phyloP scores from a whole-genome alignment of 2,113 vertebrate genomes.

The Mionectes macconnelli region DNA sequence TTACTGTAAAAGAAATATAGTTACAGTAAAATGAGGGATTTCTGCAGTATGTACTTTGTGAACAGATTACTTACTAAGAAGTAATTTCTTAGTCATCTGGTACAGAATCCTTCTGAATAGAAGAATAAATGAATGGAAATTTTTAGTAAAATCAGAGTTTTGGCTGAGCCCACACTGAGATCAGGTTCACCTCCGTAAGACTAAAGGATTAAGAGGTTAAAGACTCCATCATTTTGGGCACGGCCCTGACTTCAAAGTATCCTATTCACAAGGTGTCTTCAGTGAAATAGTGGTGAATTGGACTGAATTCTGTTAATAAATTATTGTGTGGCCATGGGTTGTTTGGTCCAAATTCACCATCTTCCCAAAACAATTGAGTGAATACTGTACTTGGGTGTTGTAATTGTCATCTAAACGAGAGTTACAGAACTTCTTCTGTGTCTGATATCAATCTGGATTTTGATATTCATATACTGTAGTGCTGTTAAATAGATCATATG shows the following conservation, averaged over 20 bases:
- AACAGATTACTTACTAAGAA: neutral
- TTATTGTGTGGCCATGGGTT: neutral
- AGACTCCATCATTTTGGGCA: neutral
- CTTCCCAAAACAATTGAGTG: neutral
- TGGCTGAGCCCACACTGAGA: neutral
- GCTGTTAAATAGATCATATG: neutral
- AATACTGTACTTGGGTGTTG: neutral
- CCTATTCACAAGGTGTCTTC: neutral
- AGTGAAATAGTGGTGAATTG: neutral
- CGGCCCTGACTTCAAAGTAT: neutral
- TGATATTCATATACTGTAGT: neutral
- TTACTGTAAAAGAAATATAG: neutral
- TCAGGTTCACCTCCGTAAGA: neutral
- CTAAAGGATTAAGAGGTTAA: neutral
- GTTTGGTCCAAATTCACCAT: neutral
- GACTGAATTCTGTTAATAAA: neutral
- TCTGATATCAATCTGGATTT: neutral
- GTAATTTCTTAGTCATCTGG: neutral
- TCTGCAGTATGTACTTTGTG: neutral
- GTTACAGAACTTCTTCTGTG: neutral
- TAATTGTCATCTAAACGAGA: neutral
- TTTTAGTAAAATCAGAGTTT: neutral
- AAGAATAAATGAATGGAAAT: neutral
- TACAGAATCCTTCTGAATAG: neutral
- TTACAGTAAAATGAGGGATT: neutral